Evolutionary conservation across 1,140 invertebrate species (phyloP), one percentile per base, ranked within the genome.

Genomic region (Apolygus lucorum): DNA sequence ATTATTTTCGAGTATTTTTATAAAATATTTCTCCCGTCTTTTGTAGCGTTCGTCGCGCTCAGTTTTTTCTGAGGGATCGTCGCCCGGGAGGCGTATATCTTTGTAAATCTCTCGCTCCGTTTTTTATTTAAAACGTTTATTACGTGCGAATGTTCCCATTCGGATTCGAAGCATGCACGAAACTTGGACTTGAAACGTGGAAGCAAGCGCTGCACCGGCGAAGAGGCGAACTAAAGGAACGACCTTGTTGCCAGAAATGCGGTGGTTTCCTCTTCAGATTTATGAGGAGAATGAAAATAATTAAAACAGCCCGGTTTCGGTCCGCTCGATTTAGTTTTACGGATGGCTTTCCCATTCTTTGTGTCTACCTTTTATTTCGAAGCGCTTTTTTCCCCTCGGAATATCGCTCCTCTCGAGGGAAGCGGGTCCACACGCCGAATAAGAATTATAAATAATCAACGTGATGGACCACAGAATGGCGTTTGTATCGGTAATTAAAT

Each of bases 251-350:
- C 54, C 54, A 59, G 54, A 59, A 59, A 59, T 59, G 2, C 54
- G 54, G 54, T 4, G 54, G 22, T 4, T 21, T 42, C 17, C 34
- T 42, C 34, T 42, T 8, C 54, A 24, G 54, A 59, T 59, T 59
- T 59, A 59, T 59, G 54, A 24, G 54, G 34, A 13, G 22, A 59
- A 59, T 59, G 54, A 59, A 59, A 59, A 59, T 59, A 59, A 24
- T 17, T 24, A 24, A 24, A 59, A 59, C 54, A 59, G 13, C 22
- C 22, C 8, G 22, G 54, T 59, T 59, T 21, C 11, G 54, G 8
- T 13, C 22, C 22, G 54, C 54, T 59, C 54, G 54, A 59, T 59
- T 59, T 59, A 59, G 54, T 59, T 22, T 59, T 59, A 59, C 54
- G 54, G 22, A 59, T 59, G 4, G 54, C 22, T 22, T 59, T 4